phyloP scores from a whole-genome alignment of 2,113 vertebrate species.

The Thalassarche chlororhynchos region DNA sequence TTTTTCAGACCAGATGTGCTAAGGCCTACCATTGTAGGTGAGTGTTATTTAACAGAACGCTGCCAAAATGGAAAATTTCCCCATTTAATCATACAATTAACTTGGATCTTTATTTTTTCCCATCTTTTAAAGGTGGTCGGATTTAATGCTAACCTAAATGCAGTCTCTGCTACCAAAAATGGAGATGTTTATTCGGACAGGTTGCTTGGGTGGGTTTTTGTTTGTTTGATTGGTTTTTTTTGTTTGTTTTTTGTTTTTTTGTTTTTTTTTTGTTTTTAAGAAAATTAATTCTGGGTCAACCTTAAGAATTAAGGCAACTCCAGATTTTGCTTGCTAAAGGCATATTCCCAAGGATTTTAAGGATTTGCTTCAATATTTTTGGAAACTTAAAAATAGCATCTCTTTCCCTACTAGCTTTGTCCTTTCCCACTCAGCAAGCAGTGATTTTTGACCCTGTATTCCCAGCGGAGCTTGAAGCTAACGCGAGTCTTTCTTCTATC shows the following conservation, averaged over 20 bases:
- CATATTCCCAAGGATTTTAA: slow-evolving; percentile 2
- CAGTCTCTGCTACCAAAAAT: neutral
- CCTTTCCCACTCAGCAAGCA: slow-evolving; percentile 1
- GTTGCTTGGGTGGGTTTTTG: neutral
- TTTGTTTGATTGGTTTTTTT: too few relatives aligned
- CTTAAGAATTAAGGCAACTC: slow-evolving; percentile 11
- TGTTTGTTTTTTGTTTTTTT: neutral
- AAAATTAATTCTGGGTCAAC: slow-evolving; percentile 4
- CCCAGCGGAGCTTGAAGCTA: neutral
- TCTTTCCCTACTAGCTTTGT: neutral
- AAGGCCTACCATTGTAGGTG: neutral
- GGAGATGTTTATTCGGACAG: neutral
- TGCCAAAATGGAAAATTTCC: neutral
- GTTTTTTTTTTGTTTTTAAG: neutral
- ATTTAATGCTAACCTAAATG: neutral
- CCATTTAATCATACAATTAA: neutral
- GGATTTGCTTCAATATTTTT: slow-evolving; percentile 24
- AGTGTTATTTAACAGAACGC: slow-evolving; percentile 9
- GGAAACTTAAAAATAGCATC: slow-evolving; percentile 35
- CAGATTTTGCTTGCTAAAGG: neutral
- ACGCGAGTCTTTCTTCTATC: fast-evolving
- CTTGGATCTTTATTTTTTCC: neutral
- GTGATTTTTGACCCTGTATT: slow-evolving; percentile 24
- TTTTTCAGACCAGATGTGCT: slow-evolving; percentile 34
- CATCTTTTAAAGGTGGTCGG: neutral